phyloP scores from a whole-genome alignment of 1,140 invertebrate species.

The Drosophila varians region DNA sequence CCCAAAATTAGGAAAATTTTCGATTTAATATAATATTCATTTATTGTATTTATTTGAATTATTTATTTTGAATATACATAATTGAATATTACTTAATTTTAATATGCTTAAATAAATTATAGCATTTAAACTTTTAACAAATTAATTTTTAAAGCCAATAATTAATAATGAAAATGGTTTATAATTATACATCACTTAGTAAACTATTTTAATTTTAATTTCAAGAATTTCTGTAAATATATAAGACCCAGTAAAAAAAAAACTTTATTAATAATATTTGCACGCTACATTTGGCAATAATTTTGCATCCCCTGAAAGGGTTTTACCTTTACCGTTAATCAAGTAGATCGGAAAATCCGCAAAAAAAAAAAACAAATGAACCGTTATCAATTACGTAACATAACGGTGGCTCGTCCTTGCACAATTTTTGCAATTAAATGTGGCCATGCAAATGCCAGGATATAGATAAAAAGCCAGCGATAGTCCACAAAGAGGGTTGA shows the following conservation, averaged over 20 bases:
- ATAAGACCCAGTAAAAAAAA: too few relatives aligned
- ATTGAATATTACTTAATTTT: too few relatives aligned
- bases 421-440: slow-evolving; percentile 60
- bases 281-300: slow-evolving; percentile 44
- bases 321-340: slow-evolving; percentile 65
- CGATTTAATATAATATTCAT: background rate
- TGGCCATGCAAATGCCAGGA: slow-evolving; percentile 65
- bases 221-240: too few relatives aligned
- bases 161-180: too few relatives aligned
- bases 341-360: slow-evolving; percentile 72
- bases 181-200: too few relatives aligned
- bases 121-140: too few relatives aligned
- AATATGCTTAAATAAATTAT: too few relatives aligned
- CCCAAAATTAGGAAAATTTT: background rate
- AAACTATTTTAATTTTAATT: too few relatives aligned
- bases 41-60: too few relatives aligned
- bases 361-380: slow-evolving; percentile 59
- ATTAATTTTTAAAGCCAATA: too few relatives aligned
- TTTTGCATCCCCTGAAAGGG: slow-evolving; percentile 11
- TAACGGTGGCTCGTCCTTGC: slow-evolving; percentile 62
- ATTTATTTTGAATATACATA: too few relatives aligned
- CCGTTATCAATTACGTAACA: slow-evolving; percentile 73
- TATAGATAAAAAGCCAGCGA: slow-evolving; percentile 59
- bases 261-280: slow-evolving; percentile 25
- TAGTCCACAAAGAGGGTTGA: slow-evolving; percentile 47